Conservation (phyloP, 2,888 invertebrate genomes). For the Ellobium chinense region DNA sequence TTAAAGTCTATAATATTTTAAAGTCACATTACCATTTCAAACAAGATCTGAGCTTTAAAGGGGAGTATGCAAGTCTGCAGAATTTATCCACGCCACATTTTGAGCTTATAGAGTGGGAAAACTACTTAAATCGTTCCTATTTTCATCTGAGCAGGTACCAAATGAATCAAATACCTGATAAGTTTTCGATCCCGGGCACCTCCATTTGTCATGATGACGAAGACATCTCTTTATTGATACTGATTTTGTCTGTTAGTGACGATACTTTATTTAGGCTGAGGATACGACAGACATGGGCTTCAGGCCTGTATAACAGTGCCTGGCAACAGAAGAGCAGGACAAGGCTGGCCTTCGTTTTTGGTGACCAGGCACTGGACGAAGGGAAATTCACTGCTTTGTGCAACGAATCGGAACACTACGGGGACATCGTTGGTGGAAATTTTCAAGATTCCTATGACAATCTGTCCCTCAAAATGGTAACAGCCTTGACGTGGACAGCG, state of each 20-base stretch:
- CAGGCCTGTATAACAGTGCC: neutral
- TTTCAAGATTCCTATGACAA: neutral
- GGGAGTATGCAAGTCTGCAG: too few species aligned
- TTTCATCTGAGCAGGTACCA: neutral
- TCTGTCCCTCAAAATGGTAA: neutral
- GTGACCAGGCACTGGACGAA: neutral
- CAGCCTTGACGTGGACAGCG: neutral
- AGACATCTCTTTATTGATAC: neutral
- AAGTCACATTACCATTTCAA: too few species aligned
- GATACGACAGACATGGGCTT: neutral
- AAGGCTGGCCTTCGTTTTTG: neutral
- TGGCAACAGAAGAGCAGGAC: neutral
- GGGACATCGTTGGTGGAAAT: neutral
- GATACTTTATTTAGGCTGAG: neutral
- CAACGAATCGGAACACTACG: neutral
- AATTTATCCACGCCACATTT: neutral
- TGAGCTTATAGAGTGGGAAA: neutral
- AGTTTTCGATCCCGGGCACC: neutral
- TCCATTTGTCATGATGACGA: neutral
- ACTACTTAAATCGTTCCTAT: neutral
- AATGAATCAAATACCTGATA: neutral
- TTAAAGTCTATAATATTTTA: too few species aligned
- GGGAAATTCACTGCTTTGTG: neutral
- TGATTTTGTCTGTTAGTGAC: neutral
- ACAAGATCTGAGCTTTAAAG: too few species aligned